Evolutionary conservation across 2,888 invertebrate species (phyloP), one percentile per base, ranked within the genome.

Genomic region (Oxycera nigricornis): DNA sequence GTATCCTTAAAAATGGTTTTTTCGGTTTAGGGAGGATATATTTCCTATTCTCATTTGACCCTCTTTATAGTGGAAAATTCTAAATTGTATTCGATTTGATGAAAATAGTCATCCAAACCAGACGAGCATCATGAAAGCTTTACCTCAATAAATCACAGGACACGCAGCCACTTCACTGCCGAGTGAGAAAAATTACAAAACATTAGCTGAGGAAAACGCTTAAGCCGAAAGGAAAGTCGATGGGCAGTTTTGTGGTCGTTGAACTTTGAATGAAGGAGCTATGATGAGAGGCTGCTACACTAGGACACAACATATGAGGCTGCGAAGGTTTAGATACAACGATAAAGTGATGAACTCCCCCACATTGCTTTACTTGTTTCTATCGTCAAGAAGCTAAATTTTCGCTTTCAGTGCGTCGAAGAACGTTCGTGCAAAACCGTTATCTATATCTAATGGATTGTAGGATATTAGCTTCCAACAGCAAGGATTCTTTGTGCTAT

Each of bases 381-480:
- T 17, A 46, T 46, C 17, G 46, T n/a, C n/a, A n/a, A n/a, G n/a
- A n/a, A n/a, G n/a, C n/a, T n/a, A n/a, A n/a, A n/a, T n/a, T n/a
- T n/a, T n/a, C n/a, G n/a, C n/a, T n/a, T n/a, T n/a, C n/a, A n/a
- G n/a, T n/a, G n/a, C n/a, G n/a, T n/a, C n/a, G n/a, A n/a, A n/a
- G n/a, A n/a, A n/a, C n/a, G n/a, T n/a, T n/a, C 50, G 7, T 67
- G 50, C 35, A 3, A 67, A 73, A 73, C 68, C 73, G 59, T 76
- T 76, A 74, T 74, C 74, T 72, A 76, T 76, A 74, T 50, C 72
- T 76, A 67, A 76, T 76, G 67, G 74, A 76, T n/a, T 76, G 72
- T 52, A 41, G 57, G 72, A 68, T 76, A 76, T 76, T 76, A 76
- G 72, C 74, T 74, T 67, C 68, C 74, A 76, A 76, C 74, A 74